phyloP scores from a whole-genome alignment of 1,140 invertebrate genomes.

The Drosophila pachea region DNA sequence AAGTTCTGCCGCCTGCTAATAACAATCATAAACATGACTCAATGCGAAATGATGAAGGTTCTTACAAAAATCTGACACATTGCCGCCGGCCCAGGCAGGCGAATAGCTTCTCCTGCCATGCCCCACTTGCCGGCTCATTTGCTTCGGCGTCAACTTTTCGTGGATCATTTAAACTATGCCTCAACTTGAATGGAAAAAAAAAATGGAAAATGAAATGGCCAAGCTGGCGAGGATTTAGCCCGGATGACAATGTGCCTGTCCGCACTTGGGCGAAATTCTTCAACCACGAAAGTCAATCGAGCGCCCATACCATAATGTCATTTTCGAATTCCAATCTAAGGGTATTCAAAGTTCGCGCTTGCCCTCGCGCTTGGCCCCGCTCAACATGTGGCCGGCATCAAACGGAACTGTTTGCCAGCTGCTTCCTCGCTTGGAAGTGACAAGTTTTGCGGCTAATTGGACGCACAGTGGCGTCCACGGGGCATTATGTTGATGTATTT shows the following conservation, averaged over 20 bases:
- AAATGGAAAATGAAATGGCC: too few relatives aligned
- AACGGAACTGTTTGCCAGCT: conserved; percentile 1
- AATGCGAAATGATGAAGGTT: conserved; percentile 61
- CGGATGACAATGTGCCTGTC: too few relatives aligned
- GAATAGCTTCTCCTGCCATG: not conserved
- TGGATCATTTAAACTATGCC: conserved; percentile 53
- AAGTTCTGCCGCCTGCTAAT: conserved; percentile 47
- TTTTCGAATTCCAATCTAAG: too few relatives aligned
- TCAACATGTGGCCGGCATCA: not conserved
- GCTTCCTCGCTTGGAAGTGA: conserved; percentile 18
- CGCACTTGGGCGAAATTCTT: too few relatives aligned
- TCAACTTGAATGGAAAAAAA: too few relatives aligned
- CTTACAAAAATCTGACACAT: conserved; percentile 60
- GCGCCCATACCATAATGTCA: too few relatives aligned
- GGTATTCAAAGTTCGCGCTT: not conserved
- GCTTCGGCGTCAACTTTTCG: conserved; percentile 42
- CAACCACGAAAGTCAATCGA: too few relatives aligned
- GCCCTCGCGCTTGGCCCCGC: too few relatives aligned
- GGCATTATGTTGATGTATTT: conserved; percentile 29
- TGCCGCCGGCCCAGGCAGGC: conserved; percentile 41
- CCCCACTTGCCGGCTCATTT: conserved; percentile 7
- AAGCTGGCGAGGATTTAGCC: too few relatives aligned
- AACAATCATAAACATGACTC: conserved; percentile 51
- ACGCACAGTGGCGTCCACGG: not conserved
- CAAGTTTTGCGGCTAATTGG: conserved; percentile 34